Percentiles rank a stretch among this genome's conserved stretches.
phyloP scores from a whole-genome alignment of 2,888 invertebrate species.

The Opisthograptis luteolata region DNA sequence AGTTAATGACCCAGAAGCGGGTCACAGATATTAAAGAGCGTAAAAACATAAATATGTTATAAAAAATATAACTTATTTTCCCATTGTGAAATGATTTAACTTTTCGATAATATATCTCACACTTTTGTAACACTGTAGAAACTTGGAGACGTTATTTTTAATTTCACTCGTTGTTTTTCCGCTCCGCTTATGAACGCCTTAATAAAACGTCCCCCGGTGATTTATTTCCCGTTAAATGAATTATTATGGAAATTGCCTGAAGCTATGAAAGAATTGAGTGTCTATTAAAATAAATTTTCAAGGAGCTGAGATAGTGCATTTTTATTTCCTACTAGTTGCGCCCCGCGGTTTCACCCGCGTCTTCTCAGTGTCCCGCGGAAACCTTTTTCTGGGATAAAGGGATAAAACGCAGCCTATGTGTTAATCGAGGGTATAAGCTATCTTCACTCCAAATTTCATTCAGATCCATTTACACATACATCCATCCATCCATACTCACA shows the following conservation, averaged over 20 bases:
- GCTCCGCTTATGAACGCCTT: conserved; percentile 24
- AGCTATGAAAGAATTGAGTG: conserved; percentile 9
- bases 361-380: too few relatives aligned
- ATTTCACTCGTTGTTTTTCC: conserved; percentile 37
- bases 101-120: conserved; percentile 44
- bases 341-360: too few relatives aligned
- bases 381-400: too few relatives aligned
- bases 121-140: conserved; percentile 46
- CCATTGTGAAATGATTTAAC: conserved; percentile 39
- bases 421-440: too few relatives aligned
- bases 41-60: conserved; percentile 43
- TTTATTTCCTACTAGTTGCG: too few relatives aligned
- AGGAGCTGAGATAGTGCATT: not conserved
- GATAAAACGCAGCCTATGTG: too few relatives aligned
- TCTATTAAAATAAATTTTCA: conserved; percentile 4
- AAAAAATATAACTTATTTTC: conserved; percentile 36
- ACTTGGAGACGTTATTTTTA: conserved; percentile 41
- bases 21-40: conserved; percentile 38
- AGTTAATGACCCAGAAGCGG: conserved; percentile 47
- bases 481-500: too few relatives aligned
- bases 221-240: conserved; percentile 30
- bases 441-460: too few relatives aligned
- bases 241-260: conserved; percentile 23
- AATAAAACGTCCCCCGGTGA: conserved; percentile 32
- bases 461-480: too few relatives aligned